These are phyloP conservation scores for Hippoglossus hippoglossus DNA, from an alignment of 2,797 vertebrate genomes.

Conservation along the genomic window DNA sequence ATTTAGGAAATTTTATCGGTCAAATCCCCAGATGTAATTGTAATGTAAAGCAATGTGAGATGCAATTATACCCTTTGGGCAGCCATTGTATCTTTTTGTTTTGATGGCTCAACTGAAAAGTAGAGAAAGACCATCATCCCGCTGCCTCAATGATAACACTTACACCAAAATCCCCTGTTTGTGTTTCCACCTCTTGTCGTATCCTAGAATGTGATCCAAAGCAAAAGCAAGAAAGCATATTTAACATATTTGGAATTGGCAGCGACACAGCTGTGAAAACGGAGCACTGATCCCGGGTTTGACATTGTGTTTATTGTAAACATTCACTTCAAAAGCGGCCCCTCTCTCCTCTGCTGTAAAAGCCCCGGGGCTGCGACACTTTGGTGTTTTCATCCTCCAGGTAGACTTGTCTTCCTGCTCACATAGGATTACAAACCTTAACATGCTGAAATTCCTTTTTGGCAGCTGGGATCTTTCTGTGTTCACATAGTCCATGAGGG, in stretches of 20 bases:
- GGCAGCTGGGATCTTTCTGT: constrained; percentile 24
- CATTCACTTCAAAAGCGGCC: constrained; percentile 67
- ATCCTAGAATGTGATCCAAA: constrained; percentile 54
- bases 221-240: constrained; percentile 73
- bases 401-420: constrained; percentile 27
- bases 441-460: constrained; percentile 8
- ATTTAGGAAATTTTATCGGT: constrained; percentile 52
- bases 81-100: constrained; percentile 51
- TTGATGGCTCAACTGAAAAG: constrained; percentile 49
- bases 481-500: neutral
- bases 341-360: constrained; percentile 28
- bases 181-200: constrained; percentile 68
- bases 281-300: constrained; percentile 59
- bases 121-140: constrained; percentile 16
- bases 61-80: constrained; percentile 39
- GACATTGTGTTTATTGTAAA: constrained; percentile 78
- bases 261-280: constrained; percentile 78
- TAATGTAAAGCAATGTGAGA: constrained; percentile 41
- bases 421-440: constrained; percentile 10
- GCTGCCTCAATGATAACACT: constrained; percentile 27
- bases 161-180: constrained; percentile 64
- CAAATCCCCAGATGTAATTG: constrained; percentile 54
- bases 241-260: constrained; percentile 78
- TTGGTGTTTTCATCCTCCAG: constrained; percentile 32
- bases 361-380: constrained; percentile 46